Evolutionary conservation across 1,140 invertebrate species (phyloP).

Genomic region (Teleogryllus occipitalis): DNA sequence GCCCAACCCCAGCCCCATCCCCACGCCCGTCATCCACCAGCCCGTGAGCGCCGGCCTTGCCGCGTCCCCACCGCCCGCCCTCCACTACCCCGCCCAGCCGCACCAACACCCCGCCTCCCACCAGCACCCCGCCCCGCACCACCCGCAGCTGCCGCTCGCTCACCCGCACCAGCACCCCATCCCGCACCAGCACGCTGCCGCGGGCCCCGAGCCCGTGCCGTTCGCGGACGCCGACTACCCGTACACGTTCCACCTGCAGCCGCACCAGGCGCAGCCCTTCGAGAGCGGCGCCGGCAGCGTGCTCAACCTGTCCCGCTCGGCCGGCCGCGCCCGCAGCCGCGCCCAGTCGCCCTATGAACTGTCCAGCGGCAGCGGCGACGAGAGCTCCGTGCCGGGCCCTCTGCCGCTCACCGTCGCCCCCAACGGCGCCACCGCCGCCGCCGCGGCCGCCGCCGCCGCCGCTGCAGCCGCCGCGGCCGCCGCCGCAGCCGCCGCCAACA

Average conservation of each 20-base stretch:
- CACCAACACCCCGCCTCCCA: conserved; percentile 38
- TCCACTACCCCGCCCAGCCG: conserved; percentile 37
- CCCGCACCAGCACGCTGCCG: conserved; percentile 33
- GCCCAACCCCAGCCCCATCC: conserved; percentile 54
- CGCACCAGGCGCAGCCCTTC: conserved; percentile 29
- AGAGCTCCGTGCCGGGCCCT: conserved; percentile 40
- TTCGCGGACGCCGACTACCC: conserved; percentile 38
- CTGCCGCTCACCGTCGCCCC: conserved; percentile 31
- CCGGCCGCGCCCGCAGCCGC: conserved; percentile 31
- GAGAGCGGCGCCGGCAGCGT: conserved; percentile 28
- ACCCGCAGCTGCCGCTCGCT: conserved; percentile 55
- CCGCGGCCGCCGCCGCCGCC: conserved; percentile 42
- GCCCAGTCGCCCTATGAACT: conserved; percentile 58
- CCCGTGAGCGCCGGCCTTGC: conserved; percentile 38
- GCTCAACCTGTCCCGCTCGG: conserved; percentile 31
- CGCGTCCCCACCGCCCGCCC: conserved; percentile 37
- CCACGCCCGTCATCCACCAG: conserved; percentile 58
- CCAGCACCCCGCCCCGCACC: conserved; percentile 46
- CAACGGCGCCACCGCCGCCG: conserved; percentile 24
- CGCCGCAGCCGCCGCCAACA: conserved; percentile 46
- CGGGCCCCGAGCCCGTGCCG: conserved; percentile 34
- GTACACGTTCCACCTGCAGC: conserved; percentile 27
- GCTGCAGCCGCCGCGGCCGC: conserved; percentile 31
- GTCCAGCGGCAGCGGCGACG: conserved; percentile 62
- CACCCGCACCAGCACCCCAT: conserved; percentile 49